A percentile compares a stretch with the other conserved stretches of the same genome.
These are phyloP conservation scores for Augiades crinisus DNA, from an alignment of 2,888 invertebrate species.

Conservation along the genomic window DNA sequence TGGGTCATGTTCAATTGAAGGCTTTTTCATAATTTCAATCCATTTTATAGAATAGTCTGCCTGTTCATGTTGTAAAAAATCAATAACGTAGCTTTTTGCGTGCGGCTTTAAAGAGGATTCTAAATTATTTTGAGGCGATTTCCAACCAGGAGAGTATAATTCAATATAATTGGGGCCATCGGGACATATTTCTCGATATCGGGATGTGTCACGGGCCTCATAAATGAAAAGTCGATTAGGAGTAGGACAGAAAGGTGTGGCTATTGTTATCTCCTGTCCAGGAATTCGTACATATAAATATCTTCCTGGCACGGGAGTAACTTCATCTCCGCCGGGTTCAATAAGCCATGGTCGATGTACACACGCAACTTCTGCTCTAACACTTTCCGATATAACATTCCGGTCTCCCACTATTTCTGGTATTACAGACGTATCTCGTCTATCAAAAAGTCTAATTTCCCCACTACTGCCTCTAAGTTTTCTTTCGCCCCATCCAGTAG, in stretches of 20 bases:
- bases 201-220: slow-evolving; percentile 84
- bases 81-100: slow-evolving; percentile 87
- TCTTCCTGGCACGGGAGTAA: slow-evolving; percentile 80
- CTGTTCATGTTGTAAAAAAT: slow-evolving; percentile 87
- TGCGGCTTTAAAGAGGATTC: slow-evolving; percentile 77
- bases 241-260: slow-evolving; percentile 82
- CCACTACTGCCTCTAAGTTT: slow-evolving; percentile 87
- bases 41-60: slow-evolving; percentile 89
- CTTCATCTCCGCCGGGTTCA: slow-evolving; percentile 87
- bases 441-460: slow-evolving; percentile 85
- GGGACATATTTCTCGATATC: slow-evolving; percentile 85
- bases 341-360: slow-evolving; percentile 90
- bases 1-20: slow-evolving; percentile 70
- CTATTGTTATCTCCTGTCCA: slow-evolving; percentile 81
- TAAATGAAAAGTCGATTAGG: slow-evolving; percentile 87
- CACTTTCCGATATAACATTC: slow-evolving; percentile 76
- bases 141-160: slow-evolving; percentile 87
- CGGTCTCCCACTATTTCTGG: slow-evolving; percentile 74
- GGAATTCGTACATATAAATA: slow-evolving; percentile 87
- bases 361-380: slow-evolving; percentile 81
- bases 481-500: slow-evolving; percentile 84
- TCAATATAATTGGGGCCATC: slow-evolving; percentile 80
- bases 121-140: slow-evolving; percentile 66
- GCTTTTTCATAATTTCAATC: slow-evolving; percentile 89
- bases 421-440: slow-evolving; percentile 67